Base-by-base conservation (phyloP, 2,888 invertebrate genomes). In the Ariolimax columbianus region DNA sequence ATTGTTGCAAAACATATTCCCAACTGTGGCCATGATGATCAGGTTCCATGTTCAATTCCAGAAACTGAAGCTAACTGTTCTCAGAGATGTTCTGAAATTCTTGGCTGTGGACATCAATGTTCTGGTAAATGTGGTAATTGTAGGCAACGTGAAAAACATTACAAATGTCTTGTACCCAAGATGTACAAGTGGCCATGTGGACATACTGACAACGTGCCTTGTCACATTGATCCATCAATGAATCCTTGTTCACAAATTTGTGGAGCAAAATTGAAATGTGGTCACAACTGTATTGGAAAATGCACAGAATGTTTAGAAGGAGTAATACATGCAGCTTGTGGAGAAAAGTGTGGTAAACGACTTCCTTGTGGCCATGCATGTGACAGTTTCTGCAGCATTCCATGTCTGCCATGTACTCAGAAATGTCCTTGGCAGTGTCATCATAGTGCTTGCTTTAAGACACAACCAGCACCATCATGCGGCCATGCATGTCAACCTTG, bases 331-430 rank as follows among this genome's bases (percentile, higher is more conserved):
- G 70, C 66, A 19, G 79, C 75, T 1, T 87, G 87, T 75, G 70
- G 43, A 17, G 40, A 82, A 63, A 70, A 40, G 26, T 87, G 87
- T 79, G 70, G 59, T n/a, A 77, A 79, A 30, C 0, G 9, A 19
- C 80, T 86, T 26, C 82, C 82, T 6, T 87, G 86, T 63, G 84
- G 87, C n/a, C 87, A 87, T 73, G 47, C 7, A 33, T 87, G 87
- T 55, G 19, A 36, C 26, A 70, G 80, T 26, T 77, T 70, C 30
- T 87, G 87, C 63, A 75, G 85, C 11, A 63, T 63, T 40, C 36
- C 75, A 33, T 87, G 87, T 51, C 59, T 77, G 72, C 87, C 87
- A 1, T 87, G 87, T 59, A 55, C 36, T 23, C 40, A 70, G 43
- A 14, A 26, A 3, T 85, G 87, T 70, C 47, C 63, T n/a, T 40